Evolutionary conservation across 2,888 invertebrate genomes (phyloP).

Genomic region (Protodeltote pygarga): DNA sequence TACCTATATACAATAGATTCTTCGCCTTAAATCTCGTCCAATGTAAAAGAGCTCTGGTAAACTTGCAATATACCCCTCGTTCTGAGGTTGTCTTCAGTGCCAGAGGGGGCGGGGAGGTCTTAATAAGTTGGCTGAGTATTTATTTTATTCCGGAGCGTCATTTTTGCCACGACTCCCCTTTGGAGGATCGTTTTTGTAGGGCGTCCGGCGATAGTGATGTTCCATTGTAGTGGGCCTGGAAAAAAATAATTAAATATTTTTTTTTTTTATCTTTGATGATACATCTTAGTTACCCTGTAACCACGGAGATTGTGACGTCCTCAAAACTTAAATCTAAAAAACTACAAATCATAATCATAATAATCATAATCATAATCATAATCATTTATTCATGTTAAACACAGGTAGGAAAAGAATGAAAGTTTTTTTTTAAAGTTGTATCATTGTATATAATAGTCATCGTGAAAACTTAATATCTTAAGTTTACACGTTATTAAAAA

Average conservation of each 20-base stretch:
- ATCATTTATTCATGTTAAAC: no score
- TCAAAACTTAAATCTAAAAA: no score
- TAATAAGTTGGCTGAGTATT: constrained; percentile 61
- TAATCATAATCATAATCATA: no score
- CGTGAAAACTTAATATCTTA: no score
- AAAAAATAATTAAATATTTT: constrained; percentile 25
- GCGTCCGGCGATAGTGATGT: constrained; percentile 63
- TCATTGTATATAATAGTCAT: no score
- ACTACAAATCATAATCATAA: no score
- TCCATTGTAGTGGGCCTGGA: constrained; percentile 65
- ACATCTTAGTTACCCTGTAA: no score
- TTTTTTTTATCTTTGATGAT: constrained; percentile 13
- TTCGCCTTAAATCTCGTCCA: constrained; percentile 33
- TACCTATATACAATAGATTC: constrained; percentile 49
- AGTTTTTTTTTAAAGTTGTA: no score
- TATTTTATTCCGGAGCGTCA: constrained; percentile 81
- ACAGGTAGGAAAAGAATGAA: no score
- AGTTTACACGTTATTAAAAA: no score
- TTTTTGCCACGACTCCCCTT: constrained; percentile 79
- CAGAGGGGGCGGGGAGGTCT: constrained; percentile 49
- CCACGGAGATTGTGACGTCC: background rate
- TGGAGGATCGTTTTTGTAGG: constrained; percentile 71
- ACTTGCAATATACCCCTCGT: constrained; percentile 26
- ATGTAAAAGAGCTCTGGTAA: constrained; percentile 37
- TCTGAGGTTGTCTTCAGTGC: constrained; percentile 25